Base-by-base conservation (phyloP, 2,113 vertebrate genomes). In the Microcebus griseorufus region DNA sequence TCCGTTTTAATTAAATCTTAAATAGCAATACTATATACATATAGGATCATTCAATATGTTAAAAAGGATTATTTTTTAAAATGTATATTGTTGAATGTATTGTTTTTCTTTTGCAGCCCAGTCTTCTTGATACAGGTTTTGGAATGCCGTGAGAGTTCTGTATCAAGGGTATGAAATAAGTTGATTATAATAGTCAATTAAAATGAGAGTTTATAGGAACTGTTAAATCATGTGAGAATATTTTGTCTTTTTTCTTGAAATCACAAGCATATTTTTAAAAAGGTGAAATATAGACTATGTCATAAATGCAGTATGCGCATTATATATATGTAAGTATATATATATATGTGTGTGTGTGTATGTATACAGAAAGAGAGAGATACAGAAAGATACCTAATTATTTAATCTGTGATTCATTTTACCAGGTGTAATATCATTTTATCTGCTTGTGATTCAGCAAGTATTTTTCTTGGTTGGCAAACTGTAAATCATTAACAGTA, bases 211-310 rank as follows among this genome's bases (percentile, higher is more conserved):
- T 96, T n/a, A 93, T 82, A 94, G 34, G 64, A 70, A 84, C 65
- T 97, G 6, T 79, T 62, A 88, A 92, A 89, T 91, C 51, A n/a
- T 86, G 25, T 14, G 88, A 81, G 58, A 69, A 58, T 87, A 93
- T n/a, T 29, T 51, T 1, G 4, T 37, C 75, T 23, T 45, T 9
- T 94, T 62, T 73, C 39, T 34, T 95, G 83, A 96, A 87, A 73
- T 22, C 94, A 6, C 32, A 98, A 94, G 72, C 10, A 9, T 20
- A 53, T 16, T n/a, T 48, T 39, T 69, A n/a, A 69, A 94, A 79
- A 90, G 0, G 3, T 79, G 14, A 23, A 93, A 86, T 8, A 5
- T 48, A 51, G 17, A 92, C 64, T 25, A 9, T 39, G 70, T 32
- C 0, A 10, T 73, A 62, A 92, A 65, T 39, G 42, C 9, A 78